Evolutionary conservation across 2,797 vertebrate species (phyloP), one percentile per base, ranked within the genome.

Genomic region (Craterocephalus amniculus): DNA sequence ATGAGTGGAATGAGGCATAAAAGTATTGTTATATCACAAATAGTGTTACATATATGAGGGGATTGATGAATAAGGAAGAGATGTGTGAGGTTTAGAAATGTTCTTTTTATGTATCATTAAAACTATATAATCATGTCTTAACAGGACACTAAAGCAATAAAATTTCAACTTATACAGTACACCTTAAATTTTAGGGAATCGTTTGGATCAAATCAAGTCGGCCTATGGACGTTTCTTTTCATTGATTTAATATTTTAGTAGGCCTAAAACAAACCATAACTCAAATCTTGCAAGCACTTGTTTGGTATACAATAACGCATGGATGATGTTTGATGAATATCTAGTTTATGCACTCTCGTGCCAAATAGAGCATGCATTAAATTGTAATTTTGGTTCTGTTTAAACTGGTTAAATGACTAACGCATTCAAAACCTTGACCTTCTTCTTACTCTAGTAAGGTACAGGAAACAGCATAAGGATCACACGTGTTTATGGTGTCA

Each of bases 231-330:
- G 3, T 34, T 56, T 48, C 0, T 18, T 72, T 54, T 55, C 36
- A 22, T 31, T 4, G 35, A 70, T 74, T 52, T 49, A 62, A 67
- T 45, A 4, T 20, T 51, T 29, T 48, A 10, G 64, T 12, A 48
- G 3, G n/a, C n/a, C n/a, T n/a, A n/a, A n/a, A 72, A 60, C 9
- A 38, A 67, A 66, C 18, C 31, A 11, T 5, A 22, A n/a, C 20
- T 18, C 7, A 14, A 4, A 20, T 20, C 40, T 43, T 48, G 51
- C 56, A 36, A 31, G 66, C 32, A 54, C 26, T 66, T 6, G 62
- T 48, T 45, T 52, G 29, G 34, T n/a, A 63, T 29, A 32, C 29
- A 61, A 51, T 27, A 32, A 64, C 10, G 16, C 18, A 14, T 34
- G 55, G 31, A 11, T 49, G 6, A 63, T 43, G 31, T 3, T 3